Evolutionary conservation across 1,140 invertebrate genomes (phyloP), one percentile per base, ranked within the genome.

Genomic region (Euura lappo): DNA sequence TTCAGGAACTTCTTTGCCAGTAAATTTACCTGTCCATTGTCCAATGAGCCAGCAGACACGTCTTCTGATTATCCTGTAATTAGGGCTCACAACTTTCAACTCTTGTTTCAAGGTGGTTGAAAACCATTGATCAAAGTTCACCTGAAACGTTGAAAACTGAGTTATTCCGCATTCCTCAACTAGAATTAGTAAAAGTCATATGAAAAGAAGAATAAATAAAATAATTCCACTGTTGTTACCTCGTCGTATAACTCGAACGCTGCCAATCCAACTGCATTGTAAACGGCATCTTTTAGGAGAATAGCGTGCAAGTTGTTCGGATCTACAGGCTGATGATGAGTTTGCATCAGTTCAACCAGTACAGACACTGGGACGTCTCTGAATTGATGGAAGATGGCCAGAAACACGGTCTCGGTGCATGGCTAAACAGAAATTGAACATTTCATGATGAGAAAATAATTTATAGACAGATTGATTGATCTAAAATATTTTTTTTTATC

Each of bases 111-210:
- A 85, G 69, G 94, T 93, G 45, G 91, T 93, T n/a, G 91, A 92
- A 79, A 98, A 96, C 97, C 97, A 98, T 72, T 94, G 90, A 85
- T 98, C 96, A 88, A 98, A 98, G 86, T 98, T 94, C 13, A 96
- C 90, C 91, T 94, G 81, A 65, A 75, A 73, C 7, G 8, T 69
- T 28, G 1, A 2, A 8, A 70, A 11, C 60, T 47, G n/a, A 70
- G 70, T 65, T 71, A 65, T 71, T 71, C 66, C 28, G 6, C 10
- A 71, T 13, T 66, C 13, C 28, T 28, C 28, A 28, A 28, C 28
- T 28, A 28, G 28, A n/a, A n/a, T n/a, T n/a, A n/a, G n/a, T n/a
- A n/a, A n/a, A n/a, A n/a, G 13, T 45, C 28, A 72, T 65, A 66
- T 51, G 71, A 67, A 71, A 71, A 65, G 68, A 73, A 71, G 47